Percentiles rank a stretch among this genome's conserved stretches.
phyloP scores from a whole-genome alignment of 1,140 invertebrate genomes.

The Leptopilina boulardi region DNA sequence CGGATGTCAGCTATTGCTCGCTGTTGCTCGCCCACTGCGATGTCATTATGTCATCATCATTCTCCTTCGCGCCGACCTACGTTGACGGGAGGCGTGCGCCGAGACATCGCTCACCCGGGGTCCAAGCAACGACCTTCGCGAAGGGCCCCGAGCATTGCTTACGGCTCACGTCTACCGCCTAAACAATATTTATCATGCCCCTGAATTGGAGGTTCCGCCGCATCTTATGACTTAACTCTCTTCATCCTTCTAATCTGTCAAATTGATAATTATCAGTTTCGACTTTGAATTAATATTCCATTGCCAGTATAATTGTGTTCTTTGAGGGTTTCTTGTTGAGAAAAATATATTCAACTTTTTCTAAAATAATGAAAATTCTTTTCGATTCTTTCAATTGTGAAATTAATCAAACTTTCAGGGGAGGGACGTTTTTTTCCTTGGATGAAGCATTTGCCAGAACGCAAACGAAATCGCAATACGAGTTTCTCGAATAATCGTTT shows the following conservation, averaged over 20 bases:
- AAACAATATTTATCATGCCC: constrained; percentile 72
- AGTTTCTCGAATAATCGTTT: constrained; percentile 35
- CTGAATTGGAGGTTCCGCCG: constrained; percentile 71
- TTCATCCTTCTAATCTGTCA: constrained; percentile 15
- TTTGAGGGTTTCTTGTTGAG: neutral
- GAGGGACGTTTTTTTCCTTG: neutral
- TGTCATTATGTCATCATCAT: constrained; percentile 77
- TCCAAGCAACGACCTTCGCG: constrained; percentile 60
- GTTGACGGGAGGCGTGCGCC: constrained; percentile 74
- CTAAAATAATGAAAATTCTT: neutral
- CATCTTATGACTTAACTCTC: constrained; percentile 55
- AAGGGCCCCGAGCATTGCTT: constrained; percentile 60
- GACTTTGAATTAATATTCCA: neutral
- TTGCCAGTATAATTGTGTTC: neutral
- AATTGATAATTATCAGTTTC: constrained; percentile 4
- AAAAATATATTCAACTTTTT: neutral
- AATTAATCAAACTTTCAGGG: constrained; percentile 25
- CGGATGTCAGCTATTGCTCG: constrained; percentile 76
- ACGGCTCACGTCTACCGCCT: constrained; percentile 56
- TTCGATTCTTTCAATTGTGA: neutral
- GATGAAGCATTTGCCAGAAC: neutral
- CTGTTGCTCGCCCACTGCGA: constrained; percentile 75
- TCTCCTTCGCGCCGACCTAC: constrained; percentile 67
- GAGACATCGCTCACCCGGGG: constrained; percentile 69
- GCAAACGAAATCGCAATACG: constrained; percentile 33